Evolutionary conservation across 23 tunicate species (phyloP).

Genomic region (Halocynthia roretzi): DNA sequence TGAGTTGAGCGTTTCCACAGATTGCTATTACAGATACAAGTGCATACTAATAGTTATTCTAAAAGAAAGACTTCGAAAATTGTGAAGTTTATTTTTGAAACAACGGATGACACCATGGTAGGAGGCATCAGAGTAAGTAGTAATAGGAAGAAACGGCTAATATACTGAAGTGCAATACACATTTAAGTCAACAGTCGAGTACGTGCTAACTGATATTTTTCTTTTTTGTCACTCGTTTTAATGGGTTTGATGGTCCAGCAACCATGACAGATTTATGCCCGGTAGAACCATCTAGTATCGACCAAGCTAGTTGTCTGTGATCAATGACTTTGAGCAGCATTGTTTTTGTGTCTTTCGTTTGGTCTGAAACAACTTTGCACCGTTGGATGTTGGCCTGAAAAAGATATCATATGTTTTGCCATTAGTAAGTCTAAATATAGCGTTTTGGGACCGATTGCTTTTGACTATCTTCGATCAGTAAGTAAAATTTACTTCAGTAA

Average conservation of each 20-base stretch:
- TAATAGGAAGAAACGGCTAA: too few relatives aligned
- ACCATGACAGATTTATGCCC: not conserved
- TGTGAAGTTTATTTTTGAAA: too few relatives aligned
- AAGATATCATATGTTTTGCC: not conserved
- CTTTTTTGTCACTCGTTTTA: slow-evolving; percentile 18
- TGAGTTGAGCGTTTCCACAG: too few relatives aligned
- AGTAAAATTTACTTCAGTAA: too few relatives aligned
- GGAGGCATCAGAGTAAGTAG: too few relatives aligned
- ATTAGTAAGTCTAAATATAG: not conserved
- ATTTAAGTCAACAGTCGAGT: not conserved
- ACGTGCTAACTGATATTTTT: slow-evolving; percentile 11
- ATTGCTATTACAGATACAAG: too few relatives aligned
- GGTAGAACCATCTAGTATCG: slow-evolving; percentile 28
- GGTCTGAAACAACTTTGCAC: slow-evolving; percentile 68
- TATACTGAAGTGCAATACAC: slow-evolving; percentile 21
- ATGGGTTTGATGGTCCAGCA: not conserved
- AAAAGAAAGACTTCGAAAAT: too few relatives aligned
- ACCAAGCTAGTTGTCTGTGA: slow-evolving; percentile 40
- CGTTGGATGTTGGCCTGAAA: slow-evolving; percentile 86
- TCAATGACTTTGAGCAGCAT: slow-evolving; percentile 53
- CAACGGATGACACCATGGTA: too few relatives aligned
- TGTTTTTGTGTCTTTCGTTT: slow-evolving; percentile 52
- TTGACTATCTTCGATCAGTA: too few relatives aligned
- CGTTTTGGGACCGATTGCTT: not conserved
- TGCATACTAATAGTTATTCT: too few relatives aligned